A percentile compares a stretch with the other conserved stretches of the same genome.
These are phyloP conservation scores for Agapornis roseicollis DNA, from an alignment of 2,113 vertebrate genomes.

Conservation along the genomic window DNA sequence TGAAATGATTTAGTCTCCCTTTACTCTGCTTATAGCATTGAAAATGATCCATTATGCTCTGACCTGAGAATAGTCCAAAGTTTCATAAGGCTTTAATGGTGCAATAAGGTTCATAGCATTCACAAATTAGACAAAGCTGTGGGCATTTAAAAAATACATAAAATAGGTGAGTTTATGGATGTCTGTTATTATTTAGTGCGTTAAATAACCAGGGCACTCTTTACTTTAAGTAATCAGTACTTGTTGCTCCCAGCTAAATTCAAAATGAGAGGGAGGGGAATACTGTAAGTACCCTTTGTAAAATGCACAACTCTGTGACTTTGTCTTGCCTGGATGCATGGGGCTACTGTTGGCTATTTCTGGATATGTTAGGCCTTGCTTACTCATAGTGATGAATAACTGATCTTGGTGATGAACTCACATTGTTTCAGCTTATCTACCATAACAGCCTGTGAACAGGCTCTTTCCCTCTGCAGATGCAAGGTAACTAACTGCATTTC, in stretches of 20 bases:
- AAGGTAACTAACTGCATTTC: neutral
- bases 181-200: neutral
- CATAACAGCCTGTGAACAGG: neutral
- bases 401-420: neutral
- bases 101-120: neutral
- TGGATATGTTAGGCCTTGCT: neutral
- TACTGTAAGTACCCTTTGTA: neutral
- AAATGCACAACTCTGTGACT: neutral
- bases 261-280: neutral
- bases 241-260: neutral
- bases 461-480: neutral
- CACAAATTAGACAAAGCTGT: neutral
- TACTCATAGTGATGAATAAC: neutral
- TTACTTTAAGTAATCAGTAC: neutral
- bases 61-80: neutral
- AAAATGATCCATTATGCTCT: neutral
- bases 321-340: neutral
- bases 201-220: neutral
- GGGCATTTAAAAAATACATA: neutral
- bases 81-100: neutral
- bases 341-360: neutral
- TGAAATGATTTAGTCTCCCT: neutral
- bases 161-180: neutral
- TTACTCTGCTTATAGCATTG: neutral
- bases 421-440: neutral